phyloP scores from a whole-genome alignment of 2,888 invertebrate species.

The Apeira syringaria region DNA sequence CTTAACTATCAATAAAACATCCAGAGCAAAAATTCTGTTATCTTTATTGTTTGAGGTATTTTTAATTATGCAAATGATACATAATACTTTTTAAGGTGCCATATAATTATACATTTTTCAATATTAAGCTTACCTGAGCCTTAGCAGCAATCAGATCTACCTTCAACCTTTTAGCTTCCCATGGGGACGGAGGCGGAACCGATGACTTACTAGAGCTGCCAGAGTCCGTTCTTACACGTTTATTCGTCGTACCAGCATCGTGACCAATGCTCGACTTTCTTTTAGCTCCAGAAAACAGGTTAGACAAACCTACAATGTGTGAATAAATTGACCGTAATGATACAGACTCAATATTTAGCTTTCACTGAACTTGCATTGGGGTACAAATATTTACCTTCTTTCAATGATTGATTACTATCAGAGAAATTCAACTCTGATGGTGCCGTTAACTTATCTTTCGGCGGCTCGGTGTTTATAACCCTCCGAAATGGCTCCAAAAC shows the following conservation, averaged over 20 bases:
- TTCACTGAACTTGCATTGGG: background rate
- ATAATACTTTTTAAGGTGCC: too few species aligned
- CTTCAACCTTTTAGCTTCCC: slow-evolving; percentile 86
- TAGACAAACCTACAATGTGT: slow-evolving; percentile 55
- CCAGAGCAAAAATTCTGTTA: too few species aligned
- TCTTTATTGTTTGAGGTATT: too few species aligned
- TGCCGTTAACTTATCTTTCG: slow-evolving; percentile 73
- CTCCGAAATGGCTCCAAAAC: slow-evolving; percentile 76
- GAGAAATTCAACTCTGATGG: slow-evolving; percentile 73
- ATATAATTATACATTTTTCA: too few species aligned
- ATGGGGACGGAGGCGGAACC: slow-evolving; percentile 79
- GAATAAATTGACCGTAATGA: background rate
- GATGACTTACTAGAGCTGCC: slow-evolving; percentile 40
- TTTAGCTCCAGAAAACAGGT: slow-evolving; percentile 62
- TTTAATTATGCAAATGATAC: too few species aligned
- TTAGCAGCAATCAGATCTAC: slow-evolving; percentile 86
- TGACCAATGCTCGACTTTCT: slow-evolving; percentile 63
- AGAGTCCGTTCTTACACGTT: slow-evolving; percentile 64
- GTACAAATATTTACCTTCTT: slow-evolving; percentile 56
- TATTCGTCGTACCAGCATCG: slow-evolving; percentile 60
- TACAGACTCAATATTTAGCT: too few species aligned
- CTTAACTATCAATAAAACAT: too few species aligned
- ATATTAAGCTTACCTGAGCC: slow-evolving; percentile 62
- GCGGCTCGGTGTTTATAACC: slow-evolving; percentile 73
- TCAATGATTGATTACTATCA: slow-evolving; percentile 69